Conservation (phyloP, 2,888 invertebrate species). For the Phengaris arion region DNA sequence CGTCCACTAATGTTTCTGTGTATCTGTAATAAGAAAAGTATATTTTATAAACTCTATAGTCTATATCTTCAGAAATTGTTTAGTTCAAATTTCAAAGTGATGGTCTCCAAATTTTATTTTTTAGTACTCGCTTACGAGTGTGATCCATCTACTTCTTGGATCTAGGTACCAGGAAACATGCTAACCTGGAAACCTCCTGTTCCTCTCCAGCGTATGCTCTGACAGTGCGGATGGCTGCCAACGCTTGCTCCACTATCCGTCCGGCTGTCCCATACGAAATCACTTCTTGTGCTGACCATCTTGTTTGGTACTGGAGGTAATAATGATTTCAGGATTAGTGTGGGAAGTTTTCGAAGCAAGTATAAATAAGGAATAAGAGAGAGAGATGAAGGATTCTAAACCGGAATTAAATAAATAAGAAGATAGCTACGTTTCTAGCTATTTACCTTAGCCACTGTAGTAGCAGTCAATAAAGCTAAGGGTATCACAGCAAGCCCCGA, state of each 20-base stretch:
- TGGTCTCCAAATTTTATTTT: too few relatives aligned
- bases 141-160: too few relatives aligned
- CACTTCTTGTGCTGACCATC: conserved; percentile 80
- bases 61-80: too few relatives aligned
- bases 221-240: conserved; percentile 84
- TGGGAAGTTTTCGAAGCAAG: too few relatives aligned
- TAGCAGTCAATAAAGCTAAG: conserved; percentile 84
- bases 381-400: background rate
- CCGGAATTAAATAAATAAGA: too few relatives aligned
- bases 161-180: too few relatives aligned
- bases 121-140: too few relatives aligned
- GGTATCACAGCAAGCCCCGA: conserved; percentile 88
- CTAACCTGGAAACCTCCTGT: conserved; percentile 81
- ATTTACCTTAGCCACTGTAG: conserved; percentile 84
- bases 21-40: conserved; percentile 61
- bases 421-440: background rate
- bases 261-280: conserved; percentile 86
- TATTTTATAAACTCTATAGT: too few relatives aligned
- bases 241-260: conserved; percentile 85
- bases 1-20: conserved; percentile 71
- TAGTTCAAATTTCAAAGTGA: too few relatives aligned
- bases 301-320: conserved; percentile 78
- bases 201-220: conserved; percentile 85
- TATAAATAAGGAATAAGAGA: background rate
- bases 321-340: conserved; percentile 15